Conservation (phyloP, 1,140 invertebrate species). For the Aphelenchoides fujianensis region DNA sequence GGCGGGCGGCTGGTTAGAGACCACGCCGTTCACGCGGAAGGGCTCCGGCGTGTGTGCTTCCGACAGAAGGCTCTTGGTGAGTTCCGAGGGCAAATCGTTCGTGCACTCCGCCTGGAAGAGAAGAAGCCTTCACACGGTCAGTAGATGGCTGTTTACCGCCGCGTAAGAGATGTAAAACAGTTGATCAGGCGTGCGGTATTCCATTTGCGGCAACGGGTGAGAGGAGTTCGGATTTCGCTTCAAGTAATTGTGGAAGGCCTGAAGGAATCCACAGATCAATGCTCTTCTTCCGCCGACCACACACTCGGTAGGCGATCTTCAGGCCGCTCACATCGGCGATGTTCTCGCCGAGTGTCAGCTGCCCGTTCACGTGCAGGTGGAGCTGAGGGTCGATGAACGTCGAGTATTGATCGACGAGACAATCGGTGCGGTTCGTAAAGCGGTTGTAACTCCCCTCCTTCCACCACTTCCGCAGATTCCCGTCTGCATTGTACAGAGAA, state of each 20-base stretch:
- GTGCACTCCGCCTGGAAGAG: conserved; percentile 40
- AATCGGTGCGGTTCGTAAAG: conserved; percentile 63
- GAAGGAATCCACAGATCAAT: not conserved
- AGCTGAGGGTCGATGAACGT: conserved; percentile 71
- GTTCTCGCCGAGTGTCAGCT: conserved; percentile 65
- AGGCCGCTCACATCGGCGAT: conserved; percentile 67
- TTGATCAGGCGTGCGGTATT: conserved; percentile 57
- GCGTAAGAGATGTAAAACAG: conserved; percentile 55
- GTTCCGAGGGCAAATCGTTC: conserved; percentile 38
- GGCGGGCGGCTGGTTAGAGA: conserved; percentile 52
- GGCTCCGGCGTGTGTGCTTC: conserved; percentile 43
- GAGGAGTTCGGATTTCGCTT: conserved; percentile 51
- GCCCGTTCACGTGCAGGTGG: conserved; percentile 62
- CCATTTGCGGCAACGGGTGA: conserved; percentile 54
- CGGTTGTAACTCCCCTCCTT: conserved; percentile 41
- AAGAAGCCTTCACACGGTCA: no score
- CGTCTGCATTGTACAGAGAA: conserved; percentile 51
- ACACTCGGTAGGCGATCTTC: conserved; percentile 64
- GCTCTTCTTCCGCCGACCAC: not conserved
- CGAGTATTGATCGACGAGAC: conserved; percentile 84
- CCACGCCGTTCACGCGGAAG: conserved; percentile 53
- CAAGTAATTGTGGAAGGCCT: conserved; percentile 59
- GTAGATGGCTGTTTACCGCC: no score
- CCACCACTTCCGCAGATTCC: conserved; percentile 63
- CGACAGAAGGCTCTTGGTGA: conserved; percentile 36